Evolutionary conservation across 2,888 invertebrate genomes (phyloP), one percentile per base, ranked within the genome.

Genomic region (Ethmia dodecea): DNA sequence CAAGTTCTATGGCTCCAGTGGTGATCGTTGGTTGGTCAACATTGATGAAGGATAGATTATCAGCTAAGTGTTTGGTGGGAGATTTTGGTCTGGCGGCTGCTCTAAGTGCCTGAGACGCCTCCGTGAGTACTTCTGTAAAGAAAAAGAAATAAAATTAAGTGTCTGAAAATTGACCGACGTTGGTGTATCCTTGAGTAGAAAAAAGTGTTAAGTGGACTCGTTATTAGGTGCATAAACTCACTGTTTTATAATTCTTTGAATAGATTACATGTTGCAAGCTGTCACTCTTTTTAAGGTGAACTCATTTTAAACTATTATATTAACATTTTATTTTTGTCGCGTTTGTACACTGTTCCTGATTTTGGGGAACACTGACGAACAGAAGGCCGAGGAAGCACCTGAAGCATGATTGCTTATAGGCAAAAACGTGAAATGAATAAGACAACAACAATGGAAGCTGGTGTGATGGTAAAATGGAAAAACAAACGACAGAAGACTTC

Each of bases 11-110:
- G 15, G 88, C 88, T 41, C 88, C 88, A 33, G 72, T 87, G 1
- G 87, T 88, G 18, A 84, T 68, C 13, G 87, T 87, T 16, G 89
- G 88, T 49, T 88, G 87, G 42, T 86, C 83, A 16, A 87, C 80
- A 46, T 86, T 87, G 4, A 86, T 67, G 43, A 87, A 87, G 18
- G 84, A 67, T 13, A 84, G 42, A 43, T 87, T 83, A 45, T 86
- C 86, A 11, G 76, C 77, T 43, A 83, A 50, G 52, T 87, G 84
- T 64, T 83, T 84, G 9, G 74, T 76, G 14, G 86, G 86, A 45
- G 86, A 87, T 58, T 78, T 84, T 6, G 86, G 75, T 50, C 75
- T 80, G 52, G 75, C 67, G 40, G 73, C 77, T 55, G 63, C 67
- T 53, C 69, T 76, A 35, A 71, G 62, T 47, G 51, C 70, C 54